Evolutionary conservation across 2,888 invertebrate species (phyloP), one percentile per base, ranked within the genome.

Genomic region (Cheilosia variabilis): DNA sequence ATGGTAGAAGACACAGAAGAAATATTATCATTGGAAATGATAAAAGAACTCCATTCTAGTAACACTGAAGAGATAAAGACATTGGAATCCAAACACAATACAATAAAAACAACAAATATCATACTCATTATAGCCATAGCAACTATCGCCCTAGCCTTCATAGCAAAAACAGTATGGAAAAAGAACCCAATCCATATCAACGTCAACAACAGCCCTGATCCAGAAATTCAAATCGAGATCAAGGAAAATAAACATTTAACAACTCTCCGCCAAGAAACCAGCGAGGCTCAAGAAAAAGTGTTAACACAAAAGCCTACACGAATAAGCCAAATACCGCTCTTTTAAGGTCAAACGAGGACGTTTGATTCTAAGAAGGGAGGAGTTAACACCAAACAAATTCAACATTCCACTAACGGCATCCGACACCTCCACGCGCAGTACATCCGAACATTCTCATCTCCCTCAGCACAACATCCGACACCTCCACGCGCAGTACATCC

Each of bases 11-110:
- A 41, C 41, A 58, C 58, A 19, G 43, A 41, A n/a, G 75, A 71
- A 63, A 57, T 82, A 4, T 43, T 81, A 31, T 71, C 65, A 55
- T 45, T 63, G 45, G 69, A 81, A 53, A 53, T 69, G 55, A 62
- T 81, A 34, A 69, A 69, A 41, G 69, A 63, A 47, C 41, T 75
- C n/a, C 62, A 76, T 37, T 19, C 62, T 13, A 82, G 66, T 27
- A 68, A 81, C 55, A 73, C 73, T 10, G 50, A 50, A 50, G 50
- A 50, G 13, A 50, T 24, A 50, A 45, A 6, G 10, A 50, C 19
- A 50, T 22, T 50, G 15, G 27, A 24, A 53, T 53, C 53, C 2
- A 13, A 27, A 31, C 31, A 53, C 24, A n/a, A 15, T 15, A 53
- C 10, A 22, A 31, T 31, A 5, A 53, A n/a, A 53, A 13, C 31